A percentile compares a stretch with the other conserved stretches of the same genome.
phyloP scores from a whole-genome alignment of 2,113 vertebrate species.

The Albula goreensis region DNA sequence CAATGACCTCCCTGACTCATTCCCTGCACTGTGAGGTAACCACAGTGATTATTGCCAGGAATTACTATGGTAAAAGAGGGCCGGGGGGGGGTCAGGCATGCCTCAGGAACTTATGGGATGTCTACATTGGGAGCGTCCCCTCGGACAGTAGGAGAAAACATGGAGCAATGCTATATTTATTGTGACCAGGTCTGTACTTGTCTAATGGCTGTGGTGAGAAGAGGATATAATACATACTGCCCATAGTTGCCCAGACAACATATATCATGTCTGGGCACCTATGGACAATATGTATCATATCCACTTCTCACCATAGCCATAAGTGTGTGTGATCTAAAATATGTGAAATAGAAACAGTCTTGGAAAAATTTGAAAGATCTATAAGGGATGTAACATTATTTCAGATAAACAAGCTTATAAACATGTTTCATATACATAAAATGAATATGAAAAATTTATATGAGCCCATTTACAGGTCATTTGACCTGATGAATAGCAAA shows the following conservation, averaged over 20 bases:
- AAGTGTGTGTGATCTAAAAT: too few relatives aligned
- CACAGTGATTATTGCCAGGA: neutral
- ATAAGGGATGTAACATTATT: too few relatives aligned
- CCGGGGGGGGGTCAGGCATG: neutral
- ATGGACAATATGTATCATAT: neutral
- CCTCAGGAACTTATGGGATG: neutral
- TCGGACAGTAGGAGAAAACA: neutral
- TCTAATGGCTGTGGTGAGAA: neutral
- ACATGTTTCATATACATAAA: too few relatives aligned
- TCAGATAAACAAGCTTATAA: too few relatives aligned
- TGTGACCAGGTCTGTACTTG: neutral
- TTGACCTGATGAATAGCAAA: neutral
- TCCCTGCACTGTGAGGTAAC: constrained; percentile 2
- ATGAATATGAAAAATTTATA: neutral
- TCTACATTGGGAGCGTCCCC: neutral
- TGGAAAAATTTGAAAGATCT: too few relatives aligned
- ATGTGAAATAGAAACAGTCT: too few relatives aligned
- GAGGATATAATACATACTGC: neutral
- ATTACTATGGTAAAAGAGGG: neutral
- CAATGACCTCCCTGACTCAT: neutral
- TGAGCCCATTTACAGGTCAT: neutral
- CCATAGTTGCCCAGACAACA: neutral
- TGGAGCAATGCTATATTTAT: neutral
- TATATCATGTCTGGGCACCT: neutral
- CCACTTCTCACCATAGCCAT: too few relatives aligned